Evolutionary conservation across 37 sponge, comb jelly and placozoan genomes (phyloP).

Genomic region (Oopsacas minuta): DNA sequence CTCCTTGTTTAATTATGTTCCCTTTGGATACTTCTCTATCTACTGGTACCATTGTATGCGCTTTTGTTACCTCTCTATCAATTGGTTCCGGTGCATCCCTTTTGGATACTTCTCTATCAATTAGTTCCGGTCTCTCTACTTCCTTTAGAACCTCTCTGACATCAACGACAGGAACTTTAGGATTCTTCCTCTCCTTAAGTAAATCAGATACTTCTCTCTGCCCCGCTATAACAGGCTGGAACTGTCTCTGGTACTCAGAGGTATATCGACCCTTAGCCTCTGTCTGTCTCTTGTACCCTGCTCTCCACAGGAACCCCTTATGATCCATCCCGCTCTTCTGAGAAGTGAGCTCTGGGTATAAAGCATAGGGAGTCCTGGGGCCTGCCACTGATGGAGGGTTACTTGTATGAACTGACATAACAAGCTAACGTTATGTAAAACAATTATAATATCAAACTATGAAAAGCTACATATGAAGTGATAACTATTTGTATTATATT

Average conservation of each 20-base stretch:
- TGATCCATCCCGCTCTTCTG: background rate
- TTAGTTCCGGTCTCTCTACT: background rate
- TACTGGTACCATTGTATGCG: background rate
- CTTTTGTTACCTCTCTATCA: background rate
- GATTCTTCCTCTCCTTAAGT: background rate
- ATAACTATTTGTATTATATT: too few species aligned
- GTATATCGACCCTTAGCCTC: background rate
- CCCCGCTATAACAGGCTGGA: background rate
- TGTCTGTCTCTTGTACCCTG: background rate
- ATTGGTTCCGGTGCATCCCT: background rate
- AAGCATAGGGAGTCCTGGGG: background rate
- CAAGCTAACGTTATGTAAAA: too few species aligned
- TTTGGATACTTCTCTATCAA: background rate
- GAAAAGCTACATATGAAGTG: too few species aligned
- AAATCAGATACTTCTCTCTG: background rate
- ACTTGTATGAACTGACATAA: background rate
- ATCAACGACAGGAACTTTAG: background rate
- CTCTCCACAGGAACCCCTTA: background rate
- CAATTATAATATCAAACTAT: too few species aligned
- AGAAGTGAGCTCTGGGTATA: background rate
- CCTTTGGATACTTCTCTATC: background rate
- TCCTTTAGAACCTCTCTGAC: background rate
- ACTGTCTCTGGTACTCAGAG: conserved; percentile 4
- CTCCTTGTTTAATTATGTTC: background rate
- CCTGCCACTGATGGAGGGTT: background rate